These are phyloP conservation scores for Chamaea fasciata DNA, from an alignment of 2,113 vertebrate species.

Conservation along the genomic window DNA sequence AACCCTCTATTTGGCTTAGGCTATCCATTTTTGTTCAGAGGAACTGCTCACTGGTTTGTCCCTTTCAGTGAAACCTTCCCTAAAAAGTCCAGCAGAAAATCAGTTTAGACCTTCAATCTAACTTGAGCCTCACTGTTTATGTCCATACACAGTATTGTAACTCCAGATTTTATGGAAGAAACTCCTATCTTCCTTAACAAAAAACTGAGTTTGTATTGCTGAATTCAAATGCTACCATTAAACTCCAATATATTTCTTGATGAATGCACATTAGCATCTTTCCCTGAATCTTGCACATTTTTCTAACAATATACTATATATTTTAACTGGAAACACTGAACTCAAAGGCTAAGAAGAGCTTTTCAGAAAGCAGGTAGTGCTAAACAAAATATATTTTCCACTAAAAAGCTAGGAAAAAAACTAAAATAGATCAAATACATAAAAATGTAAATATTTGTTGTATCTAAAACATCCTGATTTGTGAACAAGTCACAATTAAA, in stretches of 20 bases:
- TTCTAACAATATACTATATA: constrained; percentile 30
- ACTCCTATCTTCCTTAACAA: background rate
- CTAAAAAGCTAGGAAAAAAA: constrained; percentile 59
- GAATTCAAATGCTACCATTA: constrained; percentile 53
- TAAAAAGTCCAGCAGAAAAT: background rate
- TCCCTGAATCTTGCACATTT: constrained; percentile 64
- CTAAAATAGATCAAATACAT: constrained; percentile 59
- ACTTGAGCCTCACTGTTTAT: background rate
- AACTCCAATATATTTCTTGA: constrained; percentile 41
- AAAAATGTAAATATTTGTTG: constrained; percentile 51
- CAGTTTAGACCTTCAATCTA: background rate
- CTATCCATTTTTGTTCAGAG: background rate
- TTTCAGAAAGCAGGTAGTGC: constrained; percentile 61
- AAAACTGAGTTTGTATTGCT: constrained; percentile 52
- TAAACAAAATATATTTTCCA: constrained; percentile 56
- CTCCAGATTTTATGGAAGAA: background rate
- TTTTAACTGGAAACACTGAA: constrained; percentile 48
- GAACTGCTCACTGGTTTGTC: background rate
- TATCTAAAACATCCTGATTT: constrained; percentile 58
- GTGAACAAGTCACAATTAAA: constrained; percentile 71
- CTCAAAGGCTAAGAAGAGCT: constrained; percentile 44
- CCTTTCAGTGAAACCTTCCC: background rate
- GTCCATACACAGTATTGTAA: background rate
- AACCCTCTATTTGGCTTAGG: background rate
- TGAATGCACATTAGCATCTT: constrained; percentile 34